Percentiles rank a stretch among this genome's conserved stretches.
Conservation (phyloP, 2,113 vertebrate genomes). For the Boleophthalmus pectinirostris region DNA sequence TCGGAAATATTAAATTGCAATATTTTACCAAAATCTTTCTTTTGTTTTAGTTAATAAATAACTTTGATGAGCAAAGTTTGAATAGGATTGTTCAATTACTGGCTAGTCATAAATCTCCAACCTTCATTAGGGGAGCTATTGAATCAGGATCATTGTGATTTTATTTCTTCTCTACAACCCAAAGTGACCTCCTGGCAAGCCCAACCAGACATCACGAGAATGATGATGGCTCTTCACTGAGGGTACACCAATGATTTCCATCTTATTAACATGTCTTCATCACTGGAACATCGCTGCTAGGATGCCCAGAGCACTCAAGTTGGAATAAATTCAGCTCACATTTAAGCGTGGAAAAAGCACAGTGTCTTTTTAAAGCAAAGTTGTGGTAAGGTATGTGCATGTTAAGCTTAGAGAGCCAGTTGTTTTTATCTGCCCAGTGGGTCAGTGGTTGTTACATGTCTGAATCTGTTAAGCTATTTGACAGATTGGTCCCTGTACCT, state of each 20-base stretch:
- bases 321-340: constrained; percentile 45
- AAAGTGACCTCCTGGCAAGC: constrained; percentile 50
- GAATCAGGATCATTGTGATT: constrained; percentile 31
- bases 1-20: not conserved
- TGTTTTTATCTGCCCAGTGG: not conserved
- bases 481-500: not conserved
- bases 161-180: constrained; percentile 37
- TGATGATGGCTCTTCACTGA: constrained; percentile 45
- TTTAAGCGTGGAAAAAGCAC: not conserved
- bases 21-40: not conserved
- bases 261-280: constrained; percentile 60
- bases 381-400: not conserved
- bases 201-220: constrained; percentile 41
- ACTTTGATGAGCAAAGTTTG: constrained; percentile 20
- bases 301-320: constrained; percentile 58
- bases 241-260: constrained; percentile 48
- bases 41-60: constrained; percentile 24
- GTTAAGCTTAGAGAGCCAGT: not conserved
- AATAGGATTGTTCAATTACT: constrained; percentile 38
- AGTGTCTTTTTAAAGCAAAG: constrained; percentile 6
- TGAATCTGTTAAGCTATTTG: not conserved
- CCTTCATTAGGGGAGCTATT: constrained; percentile 41
- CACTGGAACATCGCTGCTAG: constrained; percentile 58
- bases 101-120: constrained; percentile 16
- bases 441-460: too few relatives aligned